Evolutionary conservation across 2,113 vertebrate genomes (phyloP).

Genomic region (Pachypanchax playfairii): DNA sequence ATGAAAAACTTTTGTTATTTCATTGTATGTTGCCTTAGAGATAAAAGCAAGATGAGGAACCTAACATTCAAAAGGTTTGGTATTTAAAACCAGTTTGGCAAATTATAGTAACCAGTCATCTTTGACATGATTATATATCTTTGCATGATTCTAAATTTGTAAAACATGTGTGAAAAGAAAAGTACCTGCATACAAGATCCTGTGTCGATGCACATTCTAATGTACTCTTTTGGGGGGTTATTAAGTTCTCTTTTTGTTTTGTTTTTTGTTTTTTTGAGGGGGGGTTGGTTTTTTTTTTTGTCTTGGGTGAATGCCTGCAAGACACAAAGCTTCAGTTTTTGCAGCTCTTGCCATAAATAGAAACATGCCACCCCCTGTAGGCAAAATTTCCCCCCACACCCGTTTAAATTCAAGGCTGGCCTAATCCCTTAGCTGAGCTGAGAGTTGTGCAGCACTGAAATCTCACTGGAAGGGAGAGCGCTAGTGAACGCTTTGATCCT

Average conservation of each 20-base stretch:
- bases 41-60: conserved; percentile 18
- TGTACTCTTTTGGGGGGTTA: no score
- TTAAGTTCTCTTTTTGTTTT: no score
- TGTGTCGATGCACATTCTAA: neutral
- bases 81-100: no score
- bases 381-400: conserved; percentile 55
- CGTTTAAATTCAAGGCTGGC: conserved; percentile 64
- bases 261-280: no score
- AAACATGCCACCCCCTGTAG: conserved; percentile 71
- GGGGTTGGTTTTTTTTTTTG: conserved; percentile 31
- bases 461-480: conserved; percentile 43
- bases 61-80: neutral
- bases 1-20: neutral
- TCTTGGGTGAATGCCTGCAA: conserved; percentile 48
- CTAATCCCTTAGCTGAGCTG: conserved; percentile 69
- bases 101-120: no score
- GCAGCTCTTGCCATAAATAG: conserved; percentile 70
- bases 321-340: conserved; percentile 56
- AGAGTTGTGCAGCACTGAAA: conserved; percentile 47
- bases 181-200: conserved; percentile 6
- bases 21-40: neutral
- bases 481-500: conserved; percentile 58
- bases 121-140: neutral
- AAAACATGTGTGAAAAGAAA: neutral
- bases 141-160: neutral